A percentile compares a stretch with the other conserved stretches of the same genome.
Evolutionary conservation across 2,113 vertebrate species (phyloP).

Genomic region (Dicerorhinus sumatrensis): DNA sequence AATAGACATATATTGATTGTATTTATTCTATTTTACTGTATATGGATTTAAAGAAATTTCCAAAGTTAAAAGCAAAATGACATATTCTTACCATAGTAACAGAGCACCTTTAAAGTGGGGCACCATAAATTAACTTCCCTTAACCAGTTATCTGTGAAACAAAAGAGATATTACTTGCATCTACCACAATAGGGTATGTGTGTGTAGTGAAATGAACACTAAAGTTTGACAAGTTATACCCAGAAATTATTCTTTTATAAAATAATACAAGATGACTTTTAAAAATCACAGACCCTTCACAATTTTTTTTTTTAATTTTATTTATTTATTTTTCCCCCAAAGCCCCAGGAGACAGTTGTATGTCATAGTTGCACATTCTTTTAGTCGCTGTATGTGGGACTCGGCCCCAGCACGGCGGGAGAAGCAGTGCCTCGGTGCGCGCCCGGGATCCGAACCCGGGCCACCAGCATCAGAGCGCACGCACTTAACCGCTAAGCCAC

Average conservation of each 20-base stretch:
- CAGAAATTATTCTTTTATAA: not conserved
- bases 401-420: too few species aligned
- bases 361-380: too few species aligned
- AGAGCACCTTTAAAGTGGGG: slow-evolving; percentile 92
- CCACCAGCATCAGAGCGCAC: too few species aligned
- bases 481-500: too few species aligned
- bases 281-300: not conserved
- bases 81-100: slow-evolving; percentile 93
- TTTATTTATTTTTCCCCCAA: too few species aligned
- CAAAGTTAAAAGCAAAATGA: slow-evolving; percentile 48
- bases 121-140: slow-evolving; percentile 96
- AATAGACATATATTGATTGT: not conserved
- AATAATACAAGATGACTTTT: not conserved
- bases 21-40: not conserved
- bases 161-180: slow-evolving; percentile 63
- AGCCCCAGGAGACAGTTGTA: too few species aligned
- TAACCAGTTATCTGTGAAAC: slow-evolving; percentile 96
- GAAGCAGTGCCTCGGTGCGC: too few species aligned
- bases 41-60: slow-evolving; percentile 5
- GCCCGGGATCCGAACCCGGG: too few species aligned
- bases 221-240: not conserved
- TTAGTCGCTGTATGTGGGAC: too few species aligned
- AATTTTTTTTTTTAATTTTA: too few species aligned
- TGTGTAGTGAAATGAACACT: not conserved
- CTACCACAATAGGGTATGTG: not conserved